These are phyloP conservation scores for Seira sanloemensis DNA, from an alignment of 2,888 invertebrate species.

Conservation along the genomic window DNA sequence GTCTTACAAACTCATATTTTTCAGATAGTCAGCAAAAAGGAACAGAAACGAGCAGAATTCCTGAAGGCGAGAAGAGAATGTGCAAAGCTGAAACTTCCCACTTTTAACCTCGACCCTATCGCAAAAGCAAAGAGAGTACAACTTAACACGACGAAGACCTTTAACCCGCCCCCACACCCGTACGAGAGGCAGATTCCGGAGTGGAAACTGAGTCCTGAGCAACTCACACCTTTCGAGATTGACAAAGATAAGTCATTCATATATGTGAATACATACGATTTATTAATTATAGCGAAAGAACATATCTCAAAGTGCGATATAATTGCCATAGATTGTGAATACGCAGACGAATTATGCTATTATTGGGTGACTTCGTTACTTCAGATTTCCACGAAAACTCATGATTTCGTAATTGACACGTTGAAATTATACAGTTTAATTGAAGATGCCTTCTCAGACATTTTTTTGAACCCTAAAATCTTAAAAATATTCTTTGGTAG, in stretches of 20 bases:
- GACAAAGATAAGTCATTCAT: too few species aligned
- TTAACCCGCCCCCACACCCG: too few species aligned
- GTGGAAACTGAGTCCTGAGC: background rate
- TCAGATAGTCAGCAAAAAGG: too few species aligned
- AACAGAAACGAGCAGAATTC: too few species aligned
- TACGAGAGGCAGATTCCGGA: too few species aligned
- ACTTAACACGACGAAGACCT: too few species aligned
- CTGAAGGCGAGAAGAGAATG: too few species aligned
- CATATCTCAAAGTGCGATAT: background rate
- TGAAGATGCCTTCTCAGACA: background rate
- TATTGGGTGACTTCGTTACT: background rate
- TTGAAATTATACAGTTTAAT: background rate
- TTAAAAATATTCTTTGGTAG: slow-evolving; percentile 7
- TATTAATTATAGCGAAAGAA: background rate
- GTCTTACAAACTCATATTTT: background rate
- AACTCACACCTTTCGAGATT: background rate
- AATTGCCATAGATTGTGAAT: slow-evolving; percentile 3
- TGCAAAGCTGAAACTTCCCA: too few species aligned
- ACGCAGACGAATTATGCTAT: background rate
- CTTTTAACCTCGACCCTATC: too few species aligned
- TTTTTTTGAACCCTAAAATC: background rate
- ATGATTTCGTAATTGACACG: slow-evolving; percentile 25
- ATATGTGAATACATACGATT: background rate
- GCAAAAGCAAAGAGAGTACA: too few species aligned
- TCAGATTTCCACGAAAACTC: slow-evolving; percentile 8